Conservation (phyloP, 2,797 vertebrate species). For the Adrianichthys oophorus region DNA sequence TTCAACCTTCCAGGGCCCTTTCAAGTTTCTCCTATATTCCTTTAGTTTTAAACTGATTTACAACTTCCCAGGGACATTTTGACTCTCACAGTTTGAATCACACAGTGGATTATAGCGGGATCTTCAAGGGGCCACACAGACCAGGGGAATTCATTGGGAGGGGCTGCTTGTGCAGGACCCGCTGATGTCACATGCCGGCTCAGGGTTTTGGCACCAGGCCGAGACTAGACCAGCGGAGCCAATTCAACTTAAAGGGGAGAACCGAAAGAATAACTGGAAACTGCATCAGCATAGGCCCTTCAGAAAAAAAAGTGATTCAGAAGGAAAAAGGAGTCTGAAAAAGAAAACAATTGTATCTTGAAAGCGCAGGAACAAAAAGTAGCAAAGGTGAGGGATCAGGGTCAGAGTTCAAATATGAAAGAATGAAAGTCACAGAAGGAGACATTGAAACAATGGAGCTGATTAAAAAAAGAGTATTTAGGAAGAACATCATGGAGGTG, state of each 20-base stretch:
- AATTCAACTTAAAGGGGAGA: slow-evolving; percentile 66
- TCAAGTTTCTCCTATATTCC: slow-evolving; percentile 41
- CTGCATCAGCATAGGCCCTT: slow-evolving; percentile 75
- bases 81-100: slow-evolving; percentile 52
- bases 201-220: slow-evolving; percentile 61
- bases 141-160: slow-evolving; percentile 55
- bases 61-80: slow-evolving; percentile 47
- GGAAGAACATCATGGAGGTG: slow-evolving; percentile 52
- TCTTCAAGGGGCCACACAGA: slow-evolving; percentile 37
- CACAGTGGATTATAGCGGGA: slow-evolving; percentile 42
- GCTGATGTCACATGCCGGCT: slow-evolving; percentile 67
- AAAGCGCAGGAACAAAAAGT: slow-evolving; percentile 77
- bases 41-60: slow-evolving; percentile 66
- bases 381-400: slow-evolving; percentile 75
- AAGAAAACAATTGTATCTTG: slow-evolving; percentile 81
- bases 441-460: slow-evolving; percentile 47
- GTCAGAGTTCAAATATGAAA: slow-evolving; percentile 60
- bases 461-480: slow-evolving; percentile 56
- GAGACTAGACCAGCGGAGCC: slow-evolving; percentile 74
- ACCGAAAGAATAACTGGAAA: slow-evolving; percentile 83
- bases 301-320: slow-evolving; percentile 42
- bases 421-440: slow-evolving; percentile 53
- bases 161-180: slow-evolving; percentile 40
- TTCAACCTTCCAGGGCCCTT: slow-evolving; percentile 47
- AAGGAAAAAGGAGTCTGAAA: slow-evolving; percentile 43